Percentiles rank a stretch among this genome's conserved stretches.
These are phyloP conservation scores for Microplitis mediator DNA, from an alignment of 1,140 invertebrate species.

Conservation along the genomic window DNA sequence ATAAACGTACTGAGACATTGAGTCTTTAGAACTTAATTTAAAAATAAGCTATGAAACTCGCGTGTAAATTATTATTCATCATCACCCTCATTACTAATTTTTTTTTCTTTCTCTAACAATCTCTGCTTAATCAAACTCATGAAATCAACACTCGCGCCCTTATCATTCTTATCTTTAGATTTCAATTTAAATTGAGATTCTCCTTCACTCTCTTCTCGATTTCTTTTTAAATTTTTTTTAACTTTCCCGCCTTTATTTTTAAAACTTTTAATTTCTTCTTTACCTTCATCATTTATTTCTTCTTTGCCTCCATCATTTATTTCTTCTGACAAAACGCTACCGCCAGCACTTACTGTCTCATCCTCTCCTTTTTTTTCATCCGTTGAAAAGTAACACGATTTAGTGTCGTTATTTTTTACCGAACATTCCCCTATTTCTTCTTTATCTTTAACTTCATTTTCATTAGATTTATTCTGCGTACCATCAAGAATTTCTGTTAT, in stretches of 20 bases:
- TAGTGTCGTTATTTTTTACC: too few species aligned
- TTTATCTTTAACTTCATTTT: not conserved
- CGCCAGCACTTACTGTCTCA: too few species aligned
- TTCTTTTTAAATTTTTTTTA: not conserved
- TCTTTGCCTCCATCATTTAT: not conserved
- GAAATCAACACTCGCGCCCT: conserved; percentile 39
- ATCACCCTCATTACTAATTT: conserved; percentile 5
- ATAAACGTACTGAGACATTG: too few species aligned
- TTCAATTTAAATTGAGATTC: too few species aligned
- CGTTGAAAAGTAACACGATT: too few species aligned
- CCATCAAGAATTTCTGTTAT: conserved; percentile 34
- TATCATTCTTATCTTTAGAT: not conserved
- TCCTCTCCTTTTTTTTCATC: too few species aligned
- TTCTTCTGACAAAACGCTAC: not conserved
- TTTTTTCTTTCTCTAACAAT: conserved; percentile 36
- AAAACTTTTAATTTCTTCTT: not conserved
- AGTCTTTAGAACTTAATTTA: too few species aligned
- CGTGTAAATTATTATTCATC: not conserved
- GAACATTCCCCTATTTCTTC: not conserved
- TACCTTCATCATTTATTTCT: conserved; percentile 4
- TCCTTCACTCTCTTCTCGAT: not conserved
- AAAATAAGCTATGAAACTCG: too few species aligned
- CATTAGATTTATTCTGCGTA: not conserved
- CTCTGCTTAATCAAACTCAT: conserved; percentile 52
- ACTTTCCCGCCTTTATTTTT: not conserved